Evolutionary conservation across 2,888 invertebrate species (phyloP), one percentile per base, ranked within the genome.

Genomic region (Thera britannica): DNA sequence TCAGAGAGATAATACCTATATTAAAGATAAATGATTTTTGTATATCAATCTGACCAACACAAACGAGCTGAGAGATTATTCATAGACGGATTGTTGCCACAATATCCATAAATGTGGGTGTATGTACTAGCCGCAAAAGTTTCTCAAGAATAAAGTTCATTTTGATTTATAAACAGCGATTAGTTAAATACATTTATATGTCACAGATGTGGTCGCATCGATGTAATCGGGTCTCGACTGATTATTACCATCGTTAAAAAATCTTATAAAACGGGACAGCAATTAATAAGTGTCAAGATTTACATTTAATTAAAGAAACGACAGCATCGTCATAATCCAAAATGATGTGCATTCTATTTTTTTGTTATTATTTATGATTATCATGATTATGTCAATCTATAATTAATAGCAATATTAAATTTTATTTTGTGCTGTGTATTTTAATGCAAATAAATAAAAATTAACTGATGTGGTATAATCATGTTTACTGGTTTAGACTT

Each of bases 271-370:
- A 84, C 79, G 82, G 79, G 78, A 78, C 79, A 80, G 87, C 89
- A 89, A 90, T 90, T 90, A 90, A 90, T 90, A 90, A 84, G 87
- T 88, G 90, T 90, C 90, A 89, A 85, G 81, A 84, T 84, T 83
- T 86, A 90, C 87, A 85, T 89, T 85, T 88, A 89, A 88, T 90
- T 89, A 86, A 85, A 87, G 82, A 79, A 74, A 79, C 82, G 82
- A 85, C 87, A 87, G 62, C 84, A 89, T 86, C 84, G 77, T 84
- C 80, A 82, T 81, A 83, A 84, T 81, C 79, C 75, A 58, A 68
- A 72, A 72, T 75, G 73, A 77, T 72, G 75, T 67, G 46, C 48
- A 62, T 61, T 44, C 23, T 46, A 9, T 55, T 61, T 60, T 58
- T 36, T 9, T 23, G 1, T 23, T 23, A 23, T 35, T 34, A 38